A percentile compares a stretch with the other conserved stretches of the same genome.
Evolutionary conservation across 2,888 invertebrate species (phyloP).

Genomic region (Acronicta leporina): DNA sequence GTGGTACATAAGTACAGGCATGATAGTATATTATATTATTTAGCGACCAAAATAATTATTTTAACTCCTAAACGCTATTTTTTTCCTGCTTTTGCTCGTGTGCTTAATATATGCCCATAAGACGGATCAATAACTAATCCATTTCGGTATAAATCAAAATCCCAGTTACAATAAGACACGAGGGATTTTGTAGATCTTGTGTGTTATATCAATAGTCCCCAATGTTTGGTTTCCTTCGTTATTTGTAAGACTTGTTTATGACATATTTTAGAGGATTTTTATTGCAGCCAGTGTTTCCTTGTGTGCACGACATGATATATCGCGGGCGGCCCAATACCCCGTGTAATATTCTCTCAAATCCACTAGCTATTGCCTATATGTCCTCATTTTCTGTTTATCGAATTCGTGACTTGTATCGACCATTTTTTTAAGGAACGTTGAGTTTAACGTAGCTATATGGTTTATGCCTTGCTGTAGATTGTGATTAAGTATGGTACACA

Average conservation of each 20-base stretch:
- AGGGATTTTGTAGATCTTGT: slow-evolving; percentile 29
- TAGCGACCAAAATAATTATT: too few relatives aligned
- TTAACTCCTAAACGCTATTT: too few relatives aligned
- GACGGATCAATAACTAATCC: slow-evolving; percentile 30
- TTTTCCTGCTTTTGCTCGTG: too few relatives aligned
- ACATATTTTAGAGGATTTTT: slow-evolving; percentile 67
- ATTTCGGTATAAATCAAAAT: slow-evolving; percentile 35
- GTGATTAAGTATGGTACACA: too few relatives aligned
- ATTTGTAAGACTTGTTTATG: slow-evolving; percentile 65
- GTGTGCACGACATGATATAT: slow-evolving; percentile 71
- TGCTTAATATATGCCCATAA: slow-evolving; percentile 8
- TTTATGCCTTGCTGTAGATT: slow-evolving; percentile 13
- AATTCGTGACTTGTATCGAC: slow-evolving; percentile 78
- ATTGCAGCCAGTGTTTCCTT: slow-evolving; percentile 65
- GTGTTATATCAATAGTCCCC: slow-evolving; percentile 53
- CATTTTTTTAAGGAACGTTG: slow-evolving; percentile 54
- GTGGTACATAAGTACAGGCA: too few relatives aligned
- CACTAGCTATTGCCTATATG: slow-evolving; percentile 67
- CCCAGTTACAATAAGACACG: slow-evolving; percentile 18
- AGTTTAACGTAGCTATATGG: slow-evolving; percentile 46
- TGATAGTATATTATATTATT: too few relatives aligned
- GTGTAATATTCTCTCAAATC: slow-evolving; percentile 69
- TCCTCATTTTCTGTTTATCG: slow-evolving; percentile 77
- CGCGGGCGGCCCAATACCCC: slow-evolving; percentile 62
- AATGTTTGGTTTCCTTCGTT: slow-evolving; percentile 41